Base-by-base conservation (phyloP, 1,140 invertebrate genomes). In the Ceratitis capitata region DNA sequence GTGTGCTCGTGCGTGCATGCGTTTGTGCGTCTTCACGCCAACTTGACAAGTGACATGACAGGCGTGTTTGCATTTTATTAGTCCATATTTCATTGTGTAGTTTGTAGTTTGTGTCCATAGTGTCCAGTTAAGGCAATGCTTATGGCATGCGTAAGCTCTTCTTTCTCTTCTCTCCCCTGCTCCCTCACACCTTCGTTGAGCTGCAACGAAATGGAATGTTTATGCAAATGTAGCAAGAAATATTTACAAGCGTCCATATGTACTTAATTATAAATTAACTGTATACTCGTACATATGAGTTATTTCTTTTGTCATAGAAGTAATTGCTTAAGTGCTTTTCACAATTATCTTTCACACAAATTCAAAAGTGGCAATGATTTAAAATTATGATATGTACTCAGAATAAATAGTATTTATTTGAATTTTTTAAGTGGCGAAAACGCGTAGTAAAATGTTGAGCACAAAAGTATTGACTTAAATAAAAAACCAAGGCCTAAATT, bases 21-120 rank as follows among this genome's bases (percentile, higher is more conserved):
- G n/a, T 78, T 42, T 7, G 14, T 78, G 69, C 69, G 32, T 78
- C 69, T 78, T 78, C 69, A 82, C 78, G 64, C 49, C 83, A 47
- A 64, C 14, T 83, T 53, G 85, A 85, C 85, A 85, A 85, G 82
- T 85, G 85, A 85, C 85, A 85, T 85, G 85, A 85, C 85, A 85
- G 85, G 85, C 85, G 78, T 61, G 47, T 45, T 85, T 85, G 82
- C 85, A 85, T 85, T 85, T 85, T 84, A 85, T 85, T 85, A 85
- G 85, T 85, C 83, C 61, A 85, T 83, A 85, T 64, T 74, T 85
- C 82, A 56, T 49, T 74, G 23, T 61, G 42, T 32, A 45, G 53
- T 61, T 23, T 51, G 19, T 82, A 14, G 29, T 53, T 51, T 83
- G 2, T 83, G 19, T 56, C 16, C 53, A n/a, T 23, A 58, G 83